Conservation (phyloP, 2,888 invertebrate genomes). For the Parnassius apollo region DNA sequence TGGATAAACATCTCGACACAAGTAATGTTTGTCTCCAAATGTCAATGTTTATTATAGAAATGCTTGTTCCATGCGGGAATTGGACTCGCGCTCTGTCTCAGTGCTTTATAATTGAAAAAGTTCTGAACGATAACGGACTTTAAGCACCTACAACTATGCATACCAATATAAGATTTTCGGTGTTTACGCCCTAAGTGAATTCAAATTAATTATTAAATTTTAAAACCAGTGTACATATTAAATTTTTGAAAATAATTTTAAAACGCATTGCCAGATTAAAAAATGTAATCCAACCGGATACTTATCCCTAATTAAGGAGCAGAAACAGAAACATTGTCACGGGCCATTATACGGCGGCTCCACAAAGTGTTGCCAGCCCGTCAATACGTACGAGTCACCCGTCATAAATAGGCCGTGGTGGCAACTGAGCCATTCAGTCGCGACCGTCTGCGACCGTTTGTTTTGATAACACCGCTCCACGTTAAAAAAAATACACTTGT, state of each 20-base stretch:
- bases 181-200: too few species aligned
- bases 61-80: too few species aligned
- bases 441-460: constrained; percentile 48
- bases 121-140: too few species aligned
- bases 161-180: too few species aligned
- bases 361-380: constrained; percentile 50
- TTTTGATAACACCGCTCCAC: constrained; percentile 53
- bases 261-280: constrained; percentile 8
- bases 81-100: too few species aligned
- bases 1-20: too few species aligned
- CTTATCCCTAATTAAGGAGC: constrained; percentile 74
- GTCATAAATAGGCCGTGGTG: constrained; percentile 57
- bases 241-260: neutral
- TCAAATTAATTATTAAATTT: too few species aligned
- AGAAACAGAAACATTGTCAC: constrained; percentile 62
- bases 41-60: too few species aligned
- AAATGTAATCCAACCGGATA: constrained; percentile 45
- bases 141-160: too few species aligned
- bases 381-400: constrained; percentile 38
- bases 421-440: constrained; percentile 64
- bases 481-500: constrained; percentile 25
- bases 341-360: constrained; percentile 58
- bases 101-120: too few species aligned
- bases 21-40: too few species aligned
- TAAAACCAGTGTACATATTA: too few species aligned